Conservation (phyloP, 2,797 vertebrate genomes). For the Lepidocolaptes lacrymiger region DNA sequence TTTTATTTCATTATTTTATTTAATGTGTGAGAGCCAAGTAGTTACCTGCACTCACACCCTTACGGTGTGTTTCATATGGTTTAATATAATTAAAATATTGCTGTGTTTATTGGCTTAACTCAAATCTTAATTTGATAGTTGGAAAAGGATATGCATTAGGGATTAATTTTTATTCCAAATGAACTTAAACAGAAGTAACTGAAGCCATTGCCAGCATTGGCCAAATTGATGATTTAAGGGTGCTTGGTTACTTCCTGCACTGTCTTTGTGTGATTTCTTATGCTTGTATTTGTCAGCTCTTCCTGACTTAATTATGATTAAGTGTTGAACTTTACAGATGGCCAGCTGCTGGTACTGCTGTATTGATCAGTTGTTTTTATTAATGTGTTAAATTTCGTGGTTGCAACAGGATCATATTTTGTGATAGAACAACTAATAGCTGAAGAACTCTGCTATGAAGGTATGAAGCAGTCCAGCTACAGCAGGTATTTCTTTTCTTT, state of each 20-base stretch:
- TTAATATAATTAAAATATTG: constrained; percentile 69
- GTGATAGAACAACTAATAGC: background rate
- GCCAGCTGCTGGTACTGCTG: background rate
- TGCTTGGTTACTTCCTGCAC: constrained; percentile 17
- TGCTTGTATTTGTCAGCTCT: constrained; percentile 17
- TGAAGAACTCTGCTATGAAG: background rate
- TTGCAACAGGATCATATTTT: background rate
- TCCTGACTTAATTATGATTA: constrained; percentile 52
- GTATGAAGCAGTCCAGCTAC: background rate
- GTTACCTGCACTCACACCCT: constrained; percentile 38
- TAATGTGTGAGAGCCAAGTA: background rate
- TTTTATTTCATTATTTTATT: constrained; percentile 52
- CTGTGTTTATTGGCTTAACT: constrained; percentile 43
- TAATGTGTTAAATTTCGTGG: constrained; percentile 42
- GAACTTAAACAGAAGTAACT: constrained; percentile 62
- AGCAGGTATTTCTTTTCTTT: background rate
- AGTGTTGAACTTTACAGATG: constrained; percentile 61
- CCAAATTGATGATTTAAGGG: background rate
- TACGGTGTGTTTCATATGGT: constrained; percentile 46
- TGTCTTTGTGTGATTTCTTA: constrained; percentile 58
- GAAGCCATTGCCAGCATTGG: background rate
- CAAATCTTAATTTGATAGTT: constrained; percentile 70
- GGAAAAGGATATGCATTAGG: constrained; percentile 48
- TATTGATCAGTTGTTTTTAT: constrained; percentile 58
- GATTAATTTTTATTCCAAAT: constrained; percentile 67